Evolutionary conservation across 2,113 vertebrate species (phyloP).

Genomic region (Oncorhynchus nerka): DNA sequence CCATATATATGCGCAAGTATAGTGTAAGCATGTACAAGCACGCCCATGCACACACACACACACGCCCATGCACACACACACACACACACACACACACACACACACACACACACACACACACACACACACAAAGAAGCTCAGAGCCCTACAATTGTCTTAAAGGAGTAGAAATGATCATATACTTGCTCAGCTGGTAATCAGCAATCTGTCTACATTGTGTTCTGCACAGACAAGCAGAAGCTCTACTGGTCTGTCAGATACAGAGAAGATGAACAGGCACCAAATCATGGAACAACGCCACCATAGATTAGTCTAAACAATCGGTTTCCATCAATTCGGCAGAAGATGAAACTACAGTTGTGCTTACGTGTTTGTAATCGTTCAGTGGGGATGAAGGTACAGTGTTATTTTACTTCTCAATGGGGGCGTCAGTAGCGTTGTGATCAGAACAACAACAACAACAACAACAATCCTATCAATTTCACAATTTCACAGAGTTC

Average conservation of each 20-base stretch:
- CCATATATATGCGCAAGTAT: background rate
- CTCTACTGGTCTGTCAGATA: background rate
- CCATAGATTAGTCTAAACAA: conserved; percentile 11
- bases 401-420: conserved; percentile 2
- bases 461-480: background rate
- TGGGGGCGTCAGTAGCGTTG: background rate
- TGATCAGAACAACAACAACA: background rate
- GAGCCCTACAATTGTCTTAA: conserved; percentile 3
- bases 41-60: background rate
- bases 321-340: background rate
- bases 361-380: background rate
- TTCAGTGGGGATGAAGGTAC: background rate
- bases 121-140: background rate
- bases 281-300: conserved; percentile 9
- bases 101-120: background rate
- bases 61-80: background rate
- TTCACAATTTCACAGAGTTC: background rate
- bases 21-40: conserved; percentile 7
- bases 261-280: background rate
- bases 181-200: conserved; percentile 30
- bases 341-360: background rate
- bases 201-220: conserved; percentile 42
- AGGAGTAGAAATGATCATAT: conserved; percentile 31
- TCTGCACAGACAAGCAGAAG: conserved; percentile 26
- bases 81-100: background rate